Evolutionary conservation across 2,797 vertebrate species (phyloP).

Genomic region (Silurus aristotelis): DNA sequence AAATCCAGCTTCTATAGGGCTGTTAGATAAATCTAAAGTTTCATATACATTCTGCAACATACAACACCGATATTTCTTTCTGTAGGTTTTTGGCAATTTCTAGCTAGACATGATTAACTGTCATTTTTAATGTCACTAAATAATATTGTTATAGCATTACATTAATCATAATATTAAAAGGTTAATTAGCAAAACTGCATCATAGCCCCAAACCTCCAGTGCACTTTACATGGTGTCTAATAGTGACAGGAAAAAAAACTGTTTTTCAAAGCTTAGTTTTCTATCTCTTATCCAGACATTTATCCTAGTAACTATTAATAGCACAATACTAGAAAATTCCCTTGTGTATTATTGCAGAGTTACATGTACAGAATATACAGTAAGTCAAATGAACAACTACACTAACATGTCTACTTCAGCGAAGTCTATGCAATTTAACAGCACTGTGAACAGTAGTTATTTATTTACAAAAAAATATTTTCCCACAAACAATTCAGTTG

Average conservation of each 20-base stretch:
- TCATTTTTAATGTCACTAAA: background rate
- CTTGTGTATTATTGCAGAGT: slow-evolving; percentile 1
- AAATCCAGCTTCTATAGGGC: background rate
- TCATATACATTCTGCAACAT: background rate
- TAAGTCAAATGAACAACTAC: slow-evolving; percentile 8
- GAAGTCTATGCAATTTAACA: slow-evolving; percentile 48
- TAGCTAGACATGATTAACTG: background rate
- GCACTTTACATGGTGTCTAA: background rate
- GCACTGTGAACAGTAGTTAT: slow-evolving; percentile 33
- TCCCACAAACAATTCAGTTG: slow-evolving; percentile 72
- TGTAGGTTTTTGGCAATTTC: background rate
- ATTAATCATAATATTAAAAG: background rate
- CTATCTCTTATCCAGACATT: slow-evolving; percentile 7
- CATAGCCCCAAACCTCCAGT: background rate
- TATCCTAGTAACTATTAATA: slow-evolving; percentile 7
- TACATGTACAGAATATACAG: slow-evolving; percentile 29
- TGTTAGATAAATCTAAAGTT: background rate
- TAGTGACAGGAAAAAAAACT: slow-evolving; percentile 15
- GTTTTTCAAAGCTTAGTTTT: background rate
- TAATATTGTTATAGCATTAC: background rate
- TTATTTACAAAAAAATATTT: slow-evolving; percentile 22
- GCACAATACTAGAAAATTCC: slow-evolving; percentile 7
- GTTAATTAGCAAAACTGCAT: background rate
- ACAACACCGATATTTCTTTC: background rate
- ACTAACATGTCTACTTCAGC: slow-evolving; percentile 14